A percentile compares a stretch with the other conserved stretches of the same genome.
Evolutionary conservation across 2,113 vertebrate genomes (phyloP).

Genomic region (Proteles cristata): DNA sequence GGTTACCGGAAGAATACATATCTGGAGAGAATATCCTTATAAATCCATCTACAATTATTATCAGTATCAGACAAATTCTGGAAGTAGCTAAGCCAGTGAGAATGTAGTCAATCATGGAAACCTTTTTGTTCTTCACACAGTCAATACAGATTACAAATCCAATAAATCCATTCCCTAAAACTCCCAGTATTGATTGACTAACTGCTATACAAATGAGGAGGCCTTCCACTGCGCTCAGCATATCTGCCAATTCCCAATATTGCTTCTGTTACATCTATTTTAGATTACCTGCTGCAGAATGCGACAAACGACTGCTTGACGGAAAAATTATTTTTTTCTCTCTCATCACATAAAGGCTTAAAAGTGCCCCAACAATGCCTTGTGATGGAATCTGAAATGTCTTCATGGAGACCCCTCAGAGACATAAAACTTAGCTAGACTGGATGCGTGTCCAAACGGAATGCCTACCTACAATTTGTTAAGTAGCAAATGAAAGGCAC

Average conservation of each 20-base stretch:
- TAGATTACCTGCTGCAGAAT: constrained; percentile 21
- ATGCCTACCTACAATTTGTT: not conserved
- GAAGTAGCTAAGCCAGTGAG: constrained; percentile 54
- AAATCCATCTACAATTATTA: constrained; percentile 29
- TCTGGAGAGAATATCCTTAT: not conserved
- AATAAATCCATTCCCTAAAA: constrained; percentile 54
- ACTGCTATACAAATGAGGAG: constrained; percentile 8
- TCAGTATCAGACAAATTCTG: constrained; percentile 39
- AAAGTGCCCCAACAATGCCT: not conserved
- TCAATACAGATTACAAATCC: constrained; percentile 38
- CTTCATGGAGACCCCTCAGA: not conserved
- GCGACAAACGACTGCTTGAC: not conserved
- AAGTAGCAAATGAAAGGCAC: not conserved
- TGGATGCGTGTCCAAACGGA: not conserved
- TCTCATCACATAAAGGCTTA: not conserved
- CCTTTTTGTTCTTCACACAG: constrained; percentile 46
- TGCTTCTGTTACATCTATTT: not conserved
- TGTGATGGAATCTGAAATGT: not conserved
- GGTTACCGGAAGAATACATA: not conserved
- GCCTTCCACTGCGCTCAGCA: not conserved
- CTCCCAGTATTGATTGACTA: not conserved
- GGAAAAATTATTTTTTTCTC: not conserved
- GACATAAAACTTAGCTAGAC: not conserved
- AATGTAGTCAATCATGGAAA: constrained; percentile 36
- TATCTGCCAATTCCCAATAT: not conserved